Evolutionary conservation across 53 echinoderm and acorn worm genomes (phyloP).

Genomic region (Apostichopus leukothele): DNA sequence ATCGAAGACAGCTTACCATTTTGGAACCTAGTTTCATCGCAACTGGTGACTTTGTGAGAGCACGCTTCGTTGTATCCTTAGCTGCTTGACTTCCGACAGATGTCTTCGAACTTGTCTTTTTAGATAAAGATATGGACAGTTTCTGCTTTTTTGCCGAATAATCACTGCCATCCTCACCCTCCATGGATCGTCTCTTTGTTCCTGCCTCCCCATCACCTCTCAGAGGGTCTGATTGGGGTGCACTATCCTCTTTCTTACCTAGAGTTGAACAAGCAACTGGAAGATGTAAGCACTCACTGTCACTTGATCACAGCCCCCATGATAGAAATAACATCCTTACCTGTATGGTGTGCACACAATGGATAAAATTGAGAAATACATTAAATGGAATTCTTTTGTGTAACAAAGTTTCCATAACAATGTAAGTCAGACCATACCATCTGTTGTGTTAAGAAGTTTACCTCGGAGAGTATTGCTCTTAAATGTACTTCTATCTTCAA

Average conservation of each 20-base stretch:
- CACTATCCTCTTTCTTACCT: conserved; percentile 29
- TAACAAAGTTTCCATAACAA: no score
- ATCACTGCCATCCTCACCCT: neutral
- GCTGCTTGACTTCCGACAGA: neutral
- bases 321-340: conserved; percentile 29
- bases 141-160: conserved; percentile 15
- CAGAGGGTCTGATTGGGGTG: conserved; percentile 29
- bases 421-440: no score
- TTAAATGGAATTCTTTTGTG: neutral
- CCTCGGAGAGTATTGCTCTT: no score
- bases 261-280: conserved; percentile 47
- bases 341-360: conserved; percentile 43
- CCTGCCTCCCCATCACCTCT: conserved; percentile 31
- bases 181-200: neutral
- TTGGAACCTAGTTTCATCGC: conserved; percentile 16
- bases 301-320: conserved; percentile 41
- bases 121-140: neutral
- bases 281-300: conserved; percentile 48
- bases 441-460: no score
- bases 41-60: conserved; percentile 33
- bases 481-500: no score
- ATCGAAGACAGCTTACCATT: neutral
- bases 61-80: neutral
- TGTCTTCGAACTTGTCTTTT: neutral
- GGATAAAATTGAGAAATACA: conserved; percentile 27